Base-by-base conservation (phyloP, 1,140 invertebrate genomes). In the Aphelenchoides besseyi region DNA sequence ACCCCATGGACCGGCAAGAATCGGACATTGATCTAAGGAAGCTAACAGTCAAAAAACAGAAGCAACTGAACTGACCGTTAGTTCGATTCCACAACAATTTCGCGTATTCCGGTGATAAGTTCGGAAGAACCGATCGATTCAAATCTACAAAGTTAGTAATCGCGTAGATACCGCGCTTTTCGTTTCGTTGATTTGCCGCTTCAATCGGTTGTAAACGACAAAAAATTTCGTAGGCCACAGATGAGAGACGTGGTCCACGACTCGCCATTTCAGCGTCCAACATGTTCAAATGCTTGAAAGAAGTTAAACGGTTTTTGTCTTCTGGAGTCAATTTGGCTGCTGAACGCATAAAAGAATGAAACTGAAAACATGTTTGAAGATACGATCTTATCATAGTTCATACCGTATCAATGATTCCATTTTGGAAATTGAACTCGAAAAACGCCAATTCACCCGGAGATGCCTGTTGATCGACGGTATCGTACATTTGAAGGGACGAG, bases 401-500 rank as follows among this genome's bases (percentile, higher is more conserved):
- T 52, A 52, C 48, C 2, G n/a, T 18, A 36, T 61, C 59, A 16
- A 61, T 61, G 59, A 61, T 30, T 1, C 59, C 59, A 2, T 61
- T 61, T 36, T 61, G 59, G 2, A 61, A 30, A n/a, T 30, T 29
- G 30, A 61, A 61, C 30, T 61, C 59, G 2, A 30, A n/a, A 16
- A 61, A n/a, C 2, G 59, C 59, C n/a, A 61, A 16, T 36, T 61
- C 59, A 36, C n/a, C 59, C 2, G 59, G 59, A 16, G 30, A 18
- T n/a, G 18, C 26, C 16, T 18, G 26, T 18, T 30, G 16, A 28
- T 61, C 59, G 2, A 36, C 59, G 26, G n/a, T 30, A 36, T 61
- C 59, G 30, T 61, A 61, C 59, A 61, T 61, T 29, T 61, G 59
- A 16, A 61, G n/a, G 16, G 59, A 61, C 26, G 30, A n/a, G 59